Base-by-base conservation (phyloP, 2,888 invertebrate species). In the Sphaeridia pumilis region DNA sequence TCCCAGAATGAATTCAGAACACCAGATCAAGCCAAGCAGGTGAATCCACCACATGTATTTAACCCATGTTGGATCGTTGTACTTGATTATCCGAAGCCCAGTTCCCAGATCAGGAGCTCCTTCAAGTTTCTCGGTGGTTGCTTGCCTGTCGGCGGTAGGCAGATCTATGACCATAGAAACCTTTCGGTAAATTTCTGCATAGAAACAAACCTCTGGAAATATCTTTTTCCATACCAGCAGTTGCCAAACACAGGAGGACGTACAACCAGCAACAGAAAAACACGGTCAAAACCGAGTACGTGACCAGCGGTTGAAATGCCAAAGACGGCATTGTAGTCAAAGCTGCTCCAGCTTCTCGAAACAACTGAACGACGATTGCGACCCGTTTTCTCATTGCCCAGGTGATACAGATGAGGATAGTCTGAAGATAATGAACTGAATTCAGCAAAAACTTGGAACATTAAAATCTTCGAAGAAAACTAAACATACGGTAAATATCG, bases 31-130 rank as follows among this genome's bases (percentile, higher is more conserved):
- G 38, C 88, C 93, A 47, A 93, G 77, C 20, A 88, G 75, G 68
- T 92, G 88, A 64, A 92, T 80, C 89, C 90, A 92, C 84, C 93
- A 88, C 84, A 94, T 86, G 66, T 88, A 87, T 67, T 84, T 83
- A 31, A 89, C 80, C 82, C 86, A 85, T 63, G 80, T 76, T 0
- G 82, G 80, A 68, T 85, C 83, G 12, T 77, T 73, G 68, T 84
- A 88, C 69, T 86, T 81, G 49, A 88, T 75, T 46, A 82, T 73
- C 4, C 76, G 75, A 58, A 80, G 75, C 55, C 75, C 80, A n/a
- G n/a, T n/a, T n/a, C n/a, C n/a, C n/a, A n/a, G n/a, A n/a, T n/a
- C n/a, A n/a, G n/a, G n/a, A n/a, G n/a, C n/a, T n/a, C n/a, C n/a
- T n/a, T n/a, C n/a, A n/a, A n/a, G n/a, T n/a, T n/a, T n/a, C n/a